Conservation (phyloP, 2,113 vertebrate species). For the Falcunculus frontatus region DNA sequence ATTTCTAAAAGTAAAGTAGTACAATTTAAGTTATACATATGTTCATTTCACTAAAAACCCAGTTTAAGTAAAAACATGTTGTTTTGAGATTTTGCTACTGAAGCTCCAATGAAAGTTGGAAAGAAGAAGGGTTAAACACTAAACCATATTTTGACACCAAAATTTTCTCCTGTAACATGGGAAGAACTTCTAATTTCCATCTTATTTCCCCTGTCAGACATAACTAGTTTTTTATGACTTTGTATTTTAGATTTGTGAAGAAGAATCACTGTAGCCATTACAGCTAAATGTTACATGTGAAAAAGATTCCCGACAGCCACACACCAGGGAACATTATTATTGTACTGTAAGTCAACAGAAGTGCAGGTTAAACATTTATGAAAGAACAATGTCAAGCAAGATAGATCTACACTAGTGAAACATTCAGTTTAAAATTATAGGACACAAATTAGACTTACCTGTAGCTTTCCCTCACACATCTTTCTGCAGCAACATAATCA, state of each 20-base stretch:
- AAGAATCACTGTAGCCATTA: neutral
- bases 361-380: neutral
- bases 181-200: neutral
- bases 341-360: neutral
- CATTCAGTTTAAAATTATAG: neutral
- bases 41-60: neutral
- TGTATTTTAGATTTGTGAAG: neutral
- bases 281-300: neutral
- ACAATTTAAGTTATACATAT: neutral
- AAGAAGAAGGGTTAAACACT: neutral
- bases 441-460: slow-evolving; percentile 72
- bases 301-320: neutral
- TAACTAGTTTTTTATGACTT: neutral
- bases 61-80: neutral
- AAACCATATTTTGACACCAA: neutral
- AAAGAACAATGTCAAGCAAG: neutral
- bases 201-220: neutral
- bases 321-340: neutral
- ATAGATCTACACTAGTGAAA: neutral
- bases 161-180: neutral
- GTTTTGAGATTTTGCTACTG: neutral
- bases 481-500: slow-evolving; percentile 94
- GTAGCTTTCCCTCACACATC: slow-evolving; percentile 95
- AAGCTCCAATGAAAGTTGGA: neutral
- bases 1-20: neutral